Evolutionary conservation across 2,888 invertebrate species (phyloP), one percentile per base, ranked within the genome.

Genomic region (Cantharis rufa): DNA sequence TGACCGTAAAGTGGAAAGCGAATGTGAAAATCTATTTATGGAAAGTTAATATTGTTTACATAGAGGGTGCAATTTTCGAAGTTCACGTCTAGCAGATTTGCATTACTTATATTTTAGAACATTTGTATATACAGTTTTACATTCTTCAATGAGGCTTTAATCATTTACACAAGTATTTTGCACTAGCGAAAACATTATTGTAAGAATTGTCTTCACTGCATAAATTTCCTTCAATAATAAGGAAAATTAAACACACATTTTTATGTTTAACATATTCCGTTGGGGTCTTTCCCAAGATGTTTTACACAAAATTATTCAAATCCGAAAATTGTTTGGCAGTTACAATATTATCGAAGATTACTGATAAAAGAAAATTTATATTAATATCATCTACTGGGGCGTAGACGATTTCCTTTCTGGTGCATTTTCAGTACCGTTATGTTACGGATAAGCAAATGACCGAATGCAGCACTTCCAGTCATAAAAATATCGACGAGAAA

Each of bases 41-140:
- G 71, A 75, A 75, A 75, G 75, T 71, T 75, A 75, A 75, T 75
- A 75, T 75, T 75, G 75, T 75, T 75, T 75, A 70, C 75, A 64
- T 63, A 71, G 71, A 71, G 75, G 75, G 75, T 62, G 71, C 75
- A 75, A 68, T 71, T 24, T 71, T 73, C 73, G 73, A 16, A 69
- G 69, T 73, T 73, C 73, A 27, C 73, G 73, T 62, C 69, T 69
- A 61, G 62, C 63, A 74, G 74, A 74, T 74, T 74, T 74, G 68
- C 74, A 74, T 74, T 74, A 63, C 74, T 74, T 74, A 74, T 74
- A 74, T 74, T 69, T 74, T 32, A 64, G 61, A 16, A 63, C 63
- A 70, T 63, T 70, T 61, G 70, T 32, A 48, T 63, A 32, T 21
- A 24, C 69, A 28, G 69, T 74, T 74, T 74, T 62, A 62, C 68